Percentiles rank a stretch among this genome's conserved stretches.
Evolutionary conservation across 2,888 invertebrate species (phyloP).

Genomic region (Orchesella flavescens): DNA sequence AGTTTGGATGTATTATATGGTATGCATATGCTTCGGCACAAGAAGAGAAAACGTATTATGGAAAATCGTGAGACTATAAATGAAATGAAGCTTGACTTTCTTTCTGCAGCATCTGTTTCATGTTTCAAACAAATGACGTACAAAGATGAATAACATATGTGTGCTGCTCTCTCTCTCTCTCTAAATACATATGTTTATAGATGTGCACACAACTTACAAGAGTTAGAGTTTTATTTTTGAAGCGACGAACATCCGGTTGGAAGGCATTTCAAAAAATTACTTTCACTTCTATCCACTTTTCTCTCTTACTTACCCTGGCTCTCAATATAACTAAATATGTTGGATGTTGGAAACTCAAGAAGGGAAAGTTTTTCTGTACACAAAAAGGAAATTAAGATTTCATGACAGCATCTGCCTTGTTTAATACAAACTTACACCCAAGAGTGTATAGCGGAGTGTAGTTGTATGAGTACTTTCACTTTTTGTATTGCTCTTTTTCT

Average conservation of each 20-base stretch:
- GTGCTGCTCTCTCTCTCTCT: background rate
- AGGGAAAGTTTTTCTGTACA: slow-evolving; percentile 8
- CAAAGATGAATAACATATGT: background rate
- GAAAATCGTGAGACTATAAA: too few species aligned
- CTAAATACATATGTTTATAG: background rate
- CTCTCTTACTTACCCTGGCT: background rate
- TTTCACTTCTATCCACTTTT: background rate
- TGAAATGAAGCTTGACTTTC: too few species aligned
- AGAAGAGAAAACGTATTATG: background rate
- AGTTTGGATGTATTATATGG: too few species aligned
- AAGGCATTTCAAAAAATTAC: slow-evolving; percentile 5
- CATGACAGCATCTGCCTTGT: slow-evolving; percentile 43
- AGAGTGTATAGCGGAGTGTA: too few species aligned
- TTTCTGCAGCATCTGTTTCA: slow-evolving; percentile 6
- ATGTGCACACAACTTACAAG: background rate
- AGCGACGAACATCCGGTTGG: slow-evolving; percentile 20
- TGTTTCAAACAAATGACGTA: background rate
- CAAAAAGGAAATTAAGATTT: slow-evolving; percentile 53
- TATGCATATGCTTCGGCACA: background rate
- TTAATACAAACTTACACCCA: slow-evolving; percentile 12
- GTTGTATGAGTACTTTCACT: background rate
- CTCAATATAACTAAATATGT: background rate
- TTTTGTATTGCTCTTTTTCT: slow-evolving; percentile 21
- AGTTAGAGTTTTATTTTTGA: background rate
- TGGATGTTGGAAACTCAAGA: background rate